Conservation (phyloP, 2,888 invertebrate species). For the Venusia cambrica region DNA sequence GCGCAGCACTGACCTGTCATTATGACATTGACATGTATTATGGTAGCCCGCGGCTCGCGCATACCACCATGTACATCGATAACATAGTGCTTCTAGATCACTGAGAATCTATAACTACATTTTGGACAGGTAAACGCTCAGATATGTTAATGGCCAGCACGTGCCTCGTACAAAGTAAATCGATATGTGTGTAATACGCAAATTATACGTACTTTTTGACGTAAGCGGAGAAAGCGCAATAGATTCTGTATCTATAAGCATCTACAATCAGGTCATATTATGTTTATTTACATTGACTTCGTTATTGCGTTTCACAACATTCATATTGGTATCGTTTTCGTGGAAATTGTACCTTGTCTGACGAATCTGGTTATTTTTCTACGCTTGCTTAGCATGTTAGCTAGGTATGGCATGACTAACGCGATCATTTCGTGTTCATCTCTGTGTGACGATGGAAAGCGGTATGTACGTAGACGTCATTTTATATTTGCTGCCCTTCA, state of each 20-base stretch:
- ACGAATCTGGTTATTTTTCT: constrained; percentile 2
- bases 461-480: constrained; percentile 5
- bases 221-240: constrained; percentile 9
- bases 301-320: not conserved
- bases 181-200: constrained; percentile 10
- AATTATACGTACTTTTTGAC: constrained; percentile 8
- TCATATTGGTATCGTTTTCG: constrained; percentile 1
- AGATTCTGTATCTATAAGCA: not conserved
- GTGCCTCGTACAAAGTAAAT: constrained; percentile 16
- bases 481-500: constrained; percentile 8
- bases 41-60: constrained; percentile 2
- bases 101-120: constrained; percentile 6
- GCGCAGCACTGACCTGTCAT: constrained; percentile 12
- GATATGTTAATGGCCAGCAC: constrained; percentile 24
- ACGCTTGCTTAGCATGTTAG: constrained; percentile 6
- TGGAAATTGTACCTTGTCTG: not conserved
- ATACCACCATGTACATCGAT: constrained; percentile 8
- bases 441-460: constrained; percentile 15
- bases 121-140: constrained; percentile 17
- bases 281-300: constrained; percentile 4
- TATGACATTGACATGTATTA: constrained; percentile 20
- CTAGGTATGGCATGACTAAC: constrained; percentile 14
- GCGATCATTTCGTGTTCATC: constrained; percentile 11
- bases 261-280: not conserved
- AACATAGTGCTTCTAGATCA: constrained; percentile 5